Evolutionary conservation across 1,140 invertebrate genomes (phyloP), one percentile per base, ranked within the genome.

Genomic region (Drosophila chauvacae): DNA sequence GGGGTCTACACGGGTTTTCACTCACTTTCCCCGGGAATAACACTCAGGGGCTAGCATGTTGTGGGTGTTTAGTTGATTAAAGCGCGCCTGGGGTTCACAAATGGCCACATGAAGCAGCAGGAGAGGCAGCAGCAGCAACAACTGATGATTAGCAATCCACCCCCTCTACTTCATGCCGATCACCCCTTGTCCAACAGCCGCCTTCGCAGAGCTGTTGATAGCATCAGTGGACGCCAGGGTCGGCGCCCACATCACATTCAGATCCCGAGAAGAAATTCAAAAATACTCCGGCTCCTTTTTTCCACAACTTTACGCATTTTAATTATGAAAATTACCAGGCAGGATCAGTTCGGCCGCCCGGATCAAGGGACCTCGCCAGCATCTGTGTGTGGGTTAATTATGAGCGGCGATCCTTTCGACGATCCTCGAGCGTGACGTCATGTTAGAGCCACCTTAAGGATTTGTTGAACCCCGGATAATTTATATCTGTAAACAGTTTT

Each of bases 401-500:
- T 64, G 33, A 42, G 18, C 60, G 63, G 59, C 47, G 44, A 53
- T 58, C 70, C 70, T 59, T 70, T 71, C 42, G 63, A 39, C 62
- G 70, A 56, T n/a, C 48, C 65, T 66, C 44, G 53, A 65, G 81
- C 81, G 77, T 85, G 81, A 85, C 81, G 81, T 84, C 81, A 85
- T 85, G 56, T 85, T 62, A 58, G 45, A 70, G 58, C 35, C 57
- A 77, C 76, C 76, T 72, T 60, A 81, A 85, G 78, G 73, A 81
- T 86, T 85, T 85, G 69, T 76, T 78, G 82, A 78, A 62, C 84
- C 57, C 79, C 64, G 77, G 81, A 71, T 85, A 78, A 86, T 85
- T 85, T 86, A 85, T 86, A 78, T 86, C 73, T 86, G 82, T 85
- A 85, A 85, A 85, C 82, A 85, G 39, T 71, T 78, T 86, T 85